Evolutionary conservation across 1,140 invertebrate genomes (phyloP).

Genomic region (Drosophila novamexicana): DNA sequence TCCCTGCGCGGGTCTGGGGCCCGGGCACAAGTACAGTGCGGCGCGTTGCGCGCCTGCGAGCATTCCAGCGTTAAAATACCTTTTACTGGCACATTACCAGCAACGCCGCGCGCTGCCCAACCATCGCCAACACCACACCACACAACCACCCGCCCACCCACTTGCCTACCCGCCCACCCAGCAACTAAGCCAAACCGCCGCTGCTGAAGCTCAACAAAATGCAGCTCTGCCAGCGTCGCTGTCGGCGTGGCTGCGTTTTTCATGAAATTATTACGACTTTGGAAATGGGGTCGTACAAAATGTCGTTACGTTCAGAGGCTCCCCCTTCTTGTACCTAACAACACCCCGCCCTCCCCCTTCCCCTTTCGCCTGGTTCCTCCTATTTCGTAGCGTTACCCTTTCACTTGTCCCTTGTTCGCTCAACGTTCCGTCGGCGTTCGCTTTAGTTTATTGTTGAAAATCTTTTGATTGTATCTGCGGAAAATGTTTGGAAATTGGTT

Average conservation of each 20-base stretch:
- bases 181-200: conserved; percentile 14
- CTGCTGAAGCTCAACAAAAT: conserved; percentile 18
- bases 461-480: conserved; percentile 61
- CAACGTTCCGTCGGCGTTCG: conserved; percentile 11
- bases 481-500: conserved; percentile 60
- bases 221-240: conserved; percentile 48
- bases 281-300: conserved; percentile 77
- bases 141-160: not conserved
- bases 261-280: conserved; percentile 82
- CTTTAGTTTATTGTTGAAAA: conserved; percentile 72
- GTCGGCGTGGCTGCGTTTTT: conserved; percentile 71
- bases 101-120: conserved; percentile 29
- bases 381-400: not conserved
- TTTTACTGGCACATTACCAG: conserved; percentile 80
- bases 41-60: conserved; percentile 16
- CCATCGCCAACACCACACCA: not conserved
- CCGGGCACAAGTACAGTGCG: not conserved
- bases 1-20: not conserved
- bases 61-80: conserved; percentile 79
- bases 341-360: not conserved
- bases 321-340: conserved; percentile 7
- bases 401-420: not conserved
- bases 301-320: conserved; percentile 70
- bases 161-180: not conserved
- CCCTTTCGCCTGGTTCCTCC: not conserved